Base-by-base conservation (phyloP, 2,888 invertebrate species). In the Dynastes tityus region DNA sequence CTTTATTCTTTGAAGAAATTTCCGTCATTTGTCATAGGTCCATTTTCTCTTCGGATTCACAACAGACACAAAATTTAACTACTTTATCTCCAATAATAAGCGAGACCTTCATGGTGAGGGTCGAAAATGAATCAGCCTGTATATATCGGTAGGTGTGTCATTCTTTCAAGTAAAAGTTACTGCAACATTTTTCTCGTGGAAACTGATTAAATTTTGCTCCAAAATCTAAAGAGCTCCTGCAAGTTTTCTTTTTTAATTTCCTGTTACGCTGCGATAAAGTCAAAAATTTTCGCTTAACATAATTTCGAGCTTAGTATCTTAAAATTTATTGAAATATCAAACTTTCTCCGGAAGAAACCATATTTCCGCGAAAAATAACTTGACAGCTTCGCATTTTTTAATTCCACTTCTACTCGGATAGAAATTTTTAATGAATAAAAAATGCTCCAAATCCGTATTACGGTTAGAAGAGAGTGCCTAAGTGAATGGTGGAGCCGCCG, bases 361-460 rank as follows among this genome's bases (percentile, higher is more conserved):
- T 63, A 63, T 32, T 63, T 63, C 29, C 13, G 13, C 13, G 32
- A 11, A 63, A 63, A 63, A 63, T 63, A 32, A 27, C 29, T 32
- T 63, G 63, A 63, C 63, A 63, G 13, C 32, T 63, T 63, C 63
- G 29, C 63, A 11, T 51, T 68, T 68, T 45, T 45, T 65, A 51
- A 68, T 68, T 53, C 27, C 27, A 29, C 49, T 29, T 29, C 29
- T 27, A 29, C 51, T 22, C 4, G 27, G 49, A 37, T 65, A 45
- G n/a, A 68, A 27, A 51, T 68, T 68, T 68, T 68, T 68, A 68
- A 68, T 68, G 68, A 68, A 68, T 68, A 68, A 68, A 68, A 68
- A 68, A 68, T 68, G 68, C 9, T 27, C 68, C 51, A 63, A 63
- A 63, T 63, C 29, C 32, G 29, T 63, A 32, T 63, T 63, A 63